These are phyloP conservation scores for Lysandra bellargus DNA, from an alignment of 2,888 invertebrate species.

Conservation along the genomic window DNA sequence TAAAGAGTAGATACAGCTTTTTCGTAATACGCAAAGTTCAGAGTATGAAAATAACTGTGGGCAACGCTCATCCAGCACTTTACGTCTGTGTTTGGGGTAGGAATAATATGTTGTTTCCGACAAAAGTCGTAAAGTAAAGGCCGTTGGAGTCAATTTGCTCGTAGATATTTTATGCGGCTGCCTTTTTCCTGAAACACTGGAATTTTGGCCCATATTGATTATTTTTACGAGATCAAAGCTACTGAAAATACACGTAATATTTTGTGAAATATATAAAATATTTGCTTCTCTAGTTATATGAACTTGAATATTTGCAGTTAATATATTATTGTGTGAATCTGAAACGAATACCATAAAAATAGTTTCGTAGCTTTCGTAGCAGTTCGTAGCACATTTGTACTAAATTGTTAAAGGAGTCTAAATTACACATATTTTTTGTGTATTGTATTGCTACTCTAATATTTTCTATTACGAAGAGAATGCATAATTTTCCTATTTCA, in stretches of 20 bases:
- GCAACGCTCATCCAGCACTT: background rate
- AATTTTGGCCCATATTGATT: slow-evolving; percentile 10
- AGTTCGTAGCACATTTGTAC: background rate
- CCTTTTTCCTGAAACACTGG: slow-evolving; percentile 32
- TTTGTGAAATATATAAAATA: background rate
- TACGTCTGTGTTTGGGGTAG: slow-evolving; percentile 41
- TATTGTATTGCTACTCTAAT: no score
- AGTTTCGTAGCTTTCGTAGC: background rate
- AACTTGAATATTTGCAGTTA: background rate
- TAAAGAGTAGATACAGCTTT: no score
- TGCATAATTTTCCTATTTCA: background rate
- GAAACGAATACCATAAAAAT: background rate
- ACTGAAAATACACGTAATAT: background rate
- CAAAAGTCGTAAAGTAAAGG: slow-evolving; percentile 62
- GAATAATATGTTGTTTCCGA: slow-evolving; percentile 59
- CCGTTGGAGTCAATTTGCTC: slow-evolving; percentile 51
- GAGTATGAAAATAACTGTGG: background rate
- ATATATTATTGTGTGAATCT: background rate
- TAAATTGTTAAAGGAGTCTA: background rate
- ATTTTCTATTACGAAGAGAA: no score
- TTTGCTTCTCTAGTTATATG: no score
- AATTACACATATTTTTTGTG: no score
- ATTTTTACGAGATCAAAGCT: background rate
- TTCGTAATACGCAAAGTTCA: no score
- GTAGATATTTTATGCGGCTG: slow-evolving; percentile 44